Evolutionary conservation across 2,888 invertebrate genomes (phyloP).

Genomic region (Willowsia nigromaculata): DNA sequence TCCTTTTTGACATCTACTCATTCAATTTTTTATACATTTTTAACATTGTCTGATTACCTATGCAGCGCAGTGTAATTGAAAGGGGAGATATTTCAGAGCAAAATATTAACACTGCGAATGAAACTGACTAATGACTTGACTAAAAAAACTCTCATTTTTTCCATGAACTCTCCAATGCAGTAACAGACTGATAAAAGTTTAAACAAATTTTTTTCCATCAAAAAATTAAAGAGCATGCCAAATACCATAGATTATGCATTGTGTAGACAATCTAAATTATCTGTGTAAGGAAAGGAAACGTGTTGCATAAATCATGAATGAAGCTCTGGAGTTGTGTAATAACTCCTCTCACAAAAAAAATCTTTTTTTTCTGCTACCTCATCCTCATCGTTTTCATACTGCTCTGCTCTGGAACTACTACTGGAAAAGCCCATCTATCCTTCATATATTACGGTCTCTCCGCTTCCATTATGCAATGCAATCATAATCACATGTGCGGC

Average conservation of each 20-base stretch:
- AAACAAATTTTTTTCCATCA: not conserved
- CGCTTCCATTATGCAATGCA: too few relatives aligned
- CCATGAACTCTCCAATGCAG: not conserved
- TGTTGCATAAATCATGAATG: slow-evolving; percentile 24
- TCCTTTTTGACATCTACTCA: not conserved
- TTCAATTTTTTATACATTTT: not conserved
- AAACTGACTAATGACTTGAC: not conserved
- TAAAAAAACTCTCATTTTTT: not conserved
- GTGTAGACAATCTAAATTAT: not conserved
- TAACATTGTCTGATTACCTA: not conserved
- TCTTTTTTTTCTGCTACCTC: not conserved
- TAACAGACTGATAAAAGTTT: not conserved
- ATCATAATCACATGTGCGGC: too few relatives aligned
- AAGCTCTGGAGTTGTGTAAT: not conserved
- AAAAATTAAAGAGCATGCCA: not conserved
- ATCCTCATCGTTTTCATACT: not conserved
- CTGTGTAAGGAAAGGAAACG: slow-evolving; percentile 13
- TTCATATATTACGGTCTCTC: too few relatives aligned
- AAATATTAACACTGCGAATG: not conserved
- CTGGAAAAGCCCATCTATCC: not conserved
- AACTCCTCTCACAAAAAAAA: not conserved
- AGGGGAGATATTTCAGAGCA: not conserved
- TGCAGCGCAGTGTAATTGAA: not conserved
- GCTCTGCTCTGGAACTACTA: not conserved
- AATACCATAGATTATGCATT: not conserved